Conservation (phyloP, 35 echinoderm and acorn worm genomes). For the Stichopus chloronotus region DNA sequence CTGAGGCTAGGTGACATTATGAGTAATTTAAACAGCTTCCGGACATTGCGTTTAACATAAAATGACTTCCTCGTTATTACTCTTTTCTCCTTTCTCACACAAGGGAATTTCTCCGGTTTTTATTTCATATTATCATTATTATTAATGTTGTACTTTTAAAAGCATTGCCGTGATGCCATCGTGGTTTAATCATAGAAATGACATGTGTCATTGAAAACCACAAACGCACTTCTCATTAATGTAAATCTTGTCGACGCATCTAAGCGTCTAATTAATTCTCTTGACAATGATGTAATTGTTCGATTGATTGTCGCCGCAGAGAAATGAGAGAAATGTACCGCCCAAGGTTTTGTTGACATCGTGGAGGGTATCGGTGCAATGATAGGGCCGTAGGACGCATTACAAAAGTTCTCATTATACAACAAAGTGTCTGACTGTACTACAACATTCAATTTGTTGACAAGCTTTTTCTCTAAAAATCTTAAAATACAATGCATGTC, state of each 20-base stretch:
- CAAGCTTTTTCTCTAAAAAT: neutral
- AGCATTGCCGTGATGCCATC: no score
- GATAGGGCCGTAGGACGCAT: neutral
- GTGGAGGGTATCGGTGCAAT: neutral
- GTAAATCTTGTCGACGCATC: neutral
- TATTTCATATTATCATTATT: no score
- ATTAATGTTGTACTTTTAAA: no score
- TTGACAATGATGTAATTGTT: neutral
- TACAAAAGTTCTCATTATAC: neutral
- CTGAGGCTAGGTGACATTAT: no score
- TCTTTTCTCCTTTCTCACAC: no score
- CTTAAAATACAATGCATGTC: conserved; percentile 5
- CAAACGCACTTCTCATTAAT: neutral
- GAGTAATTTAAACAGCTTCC: no score
- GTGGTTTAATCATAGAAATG: neutral
- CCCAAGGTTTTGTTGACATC: conserved; percentile 14
- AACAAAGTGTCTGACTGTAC: neutral
- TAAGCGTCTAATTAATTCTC: neutral
- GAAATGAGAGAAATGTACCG: conserved; percentile 18
- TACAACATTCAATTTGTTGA: neutral
- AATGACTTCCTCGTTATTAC: no score
- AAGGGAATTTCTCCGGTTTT: no score
- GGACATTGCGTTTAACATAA: no score
- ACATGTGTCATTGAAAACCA: neutral
- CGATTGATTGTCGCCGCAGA: neutral